Evolutionary conservation across 2,113 vertebrate genomes (phyloP), one percentile per base, ranked within the genome.

Genomic region (Gorilla gorilla): DNA sequence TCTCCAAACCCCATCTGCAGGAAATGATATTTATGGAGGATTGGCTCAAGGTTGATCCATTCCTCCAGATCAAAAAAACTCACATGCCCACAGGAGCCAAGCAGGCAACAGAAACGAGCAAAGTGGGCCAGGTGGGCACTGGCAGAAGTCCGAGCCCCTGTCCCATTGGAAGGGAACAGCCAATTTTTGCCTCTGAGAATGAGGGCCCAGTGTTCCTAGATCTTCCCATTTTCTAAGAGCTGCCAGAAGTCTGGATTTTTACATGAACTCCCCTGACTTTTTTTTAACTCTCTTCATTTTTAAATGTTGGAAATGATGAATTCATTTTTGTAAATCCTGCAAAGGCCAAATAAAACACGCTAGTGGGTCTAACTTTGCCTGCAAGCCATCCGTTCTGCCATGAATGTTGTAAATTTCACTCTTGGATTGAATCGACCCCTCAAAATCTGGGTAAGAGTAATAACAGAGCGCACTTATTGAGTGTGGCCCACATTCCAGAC

Each of bases 331-430:
- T 79, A 89, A 94, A 86, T 80, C 66, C 78, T 82, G 32, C 83
- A 80, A 82, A 95, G 30, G 92, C 92, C 98, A 96, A 96, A 83
- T 57, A 89, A 96, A 97, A 98, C 83, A 96, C 0, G 25, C 82
- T 30, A 25, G 57, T 35, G 50, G 66, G 30, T 88, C 52, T 88
- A 43, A 64, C 32, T 52, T 55, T 68, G 84, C 80, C 85, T 90
- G 72, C 48, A 59, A 87, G 89, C 73, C 85, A 81, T 86, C 30
- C 17, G 11, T 73, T 94, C 66, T 85, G 85, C 93, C 78, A 8
- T 11, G 50, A 48, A 59, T 48, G 52, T 35, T 90, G 89, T 89
- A 61, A 64, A 79, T 57, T 86, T 96, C 91, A 82, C 52, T 73
- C 72, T 23, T 79, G 48, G 50, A 70, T 40, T n/a, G 11, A 52